phyloP scores from a whole-genome alignment of 2,113 vertebrate species.

The Engraulis encrasicolus region DNA sequence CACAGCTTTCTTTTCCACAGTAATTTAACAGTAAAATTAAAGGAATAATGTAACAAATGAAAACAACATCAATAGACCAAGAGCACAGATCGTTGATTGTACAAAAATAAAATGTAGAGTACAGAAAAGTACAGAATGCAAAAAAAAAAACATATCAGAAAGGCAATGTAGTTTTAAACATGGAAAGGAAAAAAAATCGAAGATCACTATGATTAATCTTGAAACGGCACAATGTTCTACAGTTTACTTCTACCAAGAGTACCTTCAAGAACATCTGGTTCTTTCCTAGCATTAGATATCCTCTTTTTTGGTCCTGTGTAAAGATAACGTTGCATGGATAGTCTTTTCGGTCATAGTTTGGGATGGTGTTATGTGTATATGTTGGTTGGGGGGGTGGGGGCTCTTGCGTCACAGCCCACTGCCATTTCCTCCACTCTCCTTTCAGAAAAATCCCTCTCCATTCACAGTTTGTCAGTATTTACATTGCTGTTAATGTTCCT shows the following conservation, averaged over 20 bases:
- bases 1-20: neutral
- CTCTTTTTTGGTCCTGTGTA: slow-evolving; percentile 68
- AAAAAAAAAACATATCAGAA: slow-evolving; percentile 52
- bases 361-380: too few relatives aligned
- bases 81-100: neutral
- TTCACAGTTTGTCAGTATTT: slow-evolving; percentile 68
- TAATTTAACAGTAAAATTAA: neutral
- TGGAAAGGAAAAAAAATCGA: slow-evolving; percentile 40
- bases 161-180: slow-evolving; percentile 52
- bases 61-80: slow-evolving; percentile 56
- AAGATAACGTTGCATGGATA: slow-evolving; percentile 41
- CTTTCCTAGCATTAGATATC: slow-evolving; percentile 37
- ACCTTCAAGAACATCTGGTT: slow-evolving; percentile 54
- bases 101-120: slow-evolving; percentile 33
- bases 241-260: slow-evolving; percentile 50
- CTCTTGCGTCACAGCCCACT: slow-evolving; percentile 45
- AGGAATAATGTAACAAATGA: slow-evolving; percentile 57
- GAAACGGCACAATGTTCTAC: slow-evolving; percentile 54
- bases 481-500: slow-evolving; percentile 54
- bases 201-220: slow-evolving; percentile 47
- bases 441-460: slow-evolving; percentile 42
- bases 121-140: too few relatives aligned
- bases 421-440: slow-evolving; percentile 36
- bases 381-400: slow-evolving; percentile 27
- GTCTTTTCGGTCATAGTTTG: slow-evolving; percentile 28